phyloP scores from a whole-genome alignment of 2,797 vertebrate genomes.

The Manis pentadactyla region DNA sequence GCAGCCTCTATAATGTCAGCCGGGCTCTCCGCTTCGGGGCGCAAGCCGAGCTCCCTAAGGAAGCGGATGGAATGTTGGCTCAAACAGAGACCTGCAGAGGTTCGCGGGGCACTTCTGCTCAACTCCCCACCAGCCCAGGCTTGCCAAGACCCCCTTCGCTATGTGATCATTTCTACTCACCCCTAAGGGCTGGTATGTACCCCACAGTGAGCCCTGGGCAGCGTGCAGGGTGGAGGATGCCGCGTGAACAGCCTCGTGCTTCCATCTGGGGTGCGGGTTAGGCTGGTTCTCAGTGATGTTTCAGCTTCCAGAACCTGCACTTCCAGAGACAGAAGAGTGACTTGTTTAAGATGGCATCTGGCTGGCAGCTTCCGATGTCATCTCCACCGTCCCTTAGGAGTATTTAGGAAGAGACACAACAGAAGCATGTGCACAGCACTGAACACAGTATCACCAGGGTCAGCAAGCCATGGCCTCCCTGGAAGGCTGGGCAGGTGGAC shows the following conservation, averaged over 20 bases:
- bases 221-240: accelerated
- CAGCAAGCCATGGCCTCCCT: not conserved
- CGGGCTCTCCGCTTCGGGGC: not conserved
- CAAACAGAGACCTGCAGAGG: not conserved
- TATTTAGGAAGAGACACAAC: not conserved
- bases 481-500: not conserved
- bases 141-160: not conserved
- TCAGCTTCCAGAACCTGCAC: not conserved
- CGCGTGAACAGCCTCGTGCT: not conserved
- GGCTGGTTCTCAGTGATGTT: accelerated
- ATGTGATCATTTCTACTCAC: not conserved
- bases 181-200: not conserved
- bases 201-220: not conserved
- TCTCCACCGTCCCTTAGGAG: not conserved
- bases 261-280: accelerated
- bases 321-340: not conserved
- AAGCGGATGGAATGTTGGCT: not conserved
- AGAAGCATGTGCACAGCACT: accelerated
- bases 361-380: not conserved
- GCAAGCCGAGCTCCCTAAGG: not conserved
- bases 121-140: accelerated
- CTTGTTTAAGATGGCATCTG: not conserved
- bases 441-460: accelerated
- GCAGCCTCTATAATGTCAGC: not conserved
- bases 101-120: not conserved